Evolutionary conservation across 2,797 vertebrate species (phyloP), one percentile per base, ranked within the genome.

Genomic region (Hipposideros larvatus): DNA sequence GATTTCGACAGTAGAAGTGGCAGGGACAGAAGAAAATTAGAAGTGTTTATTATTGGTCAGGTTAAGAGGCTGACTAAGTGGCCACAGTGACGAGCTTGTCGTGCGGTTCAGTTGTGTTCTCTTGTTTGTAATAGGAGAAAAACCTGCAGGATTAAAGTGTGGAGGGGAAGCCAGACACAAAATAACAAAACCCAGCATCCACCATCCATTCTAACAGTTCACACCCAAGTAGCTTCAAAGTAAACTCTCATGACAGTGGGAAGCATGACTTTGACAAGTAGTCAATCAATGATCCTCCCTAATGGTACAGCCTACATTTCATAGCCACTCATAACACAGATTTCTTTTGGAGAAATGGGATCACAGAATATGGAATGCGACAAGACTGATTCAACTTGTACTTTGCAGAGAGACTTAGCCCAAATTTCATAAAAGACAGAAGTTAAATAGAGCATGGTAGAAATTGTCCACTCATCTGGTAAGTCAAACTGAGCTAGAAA

Each of bases 311-410:
- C 1, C 0, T 87, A 6, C n/a, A 28, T 66, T 48, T 84, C 26
- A 70, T 15, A 61, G 55, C 6, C 41, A 26, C 24, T 80, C 46
- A 19, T 13, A 82, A 90, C 74, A 66, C 19, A 0, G 0, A 24
- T 55, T 97, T 93, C 66, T 77, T 68, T 43, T 65, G 78, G 90
- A 90, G 53, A 92, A 71, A 63, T 83, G 10, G 22, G 28, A 46
- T 63, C 78, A 66, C 55, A 31, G 53, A 95, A 34, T 73, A 41
- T 68, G 28, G 18, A 84, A 68, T 74, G 26, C 70, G 77, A 5
- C 83, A 26, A 86, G 51, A 93, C 78, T 78, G 73, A 92, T 88
- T 95, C 51, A 87, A 18, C 21, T 91, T 92, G 26, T 48, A 53
- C 22, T 90, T 88, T 82, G 46, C 63, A 92, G 41, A 55, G 37